Evolutionary conservation across 2,113 vertebrate genomes (phyloP).

Genomic region (Mellivora capensis): DNA sequence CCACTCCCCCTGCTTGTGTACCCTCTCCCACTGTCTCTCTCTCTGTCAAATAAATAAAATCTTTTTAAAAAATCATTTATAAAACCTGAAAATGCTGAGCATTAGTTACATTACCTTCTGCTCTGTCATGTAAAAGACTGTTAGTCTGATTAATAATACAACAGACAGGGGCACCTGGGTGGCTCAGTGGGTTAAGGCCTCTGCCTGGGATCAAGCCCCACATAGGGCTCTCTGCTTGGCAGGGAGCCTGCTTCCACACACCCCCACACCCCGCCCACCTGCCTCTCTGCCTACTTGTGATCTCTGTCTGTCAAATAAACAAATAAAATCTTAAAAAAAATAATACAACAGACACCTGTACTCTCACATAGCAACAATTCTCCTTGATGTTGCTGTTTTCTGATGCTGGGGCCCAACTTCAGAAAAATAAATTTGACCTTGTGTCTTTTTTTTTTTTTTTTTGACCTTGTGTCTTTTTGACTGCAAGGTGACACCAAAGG

Average conservation of each 20-base stretch:
- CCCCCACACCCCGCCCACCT: accelerated
- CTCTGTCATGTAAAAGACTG: not conserved
- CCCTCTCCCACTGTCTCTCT: not conserved
- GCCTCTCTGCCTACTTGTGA: too few species aligned
- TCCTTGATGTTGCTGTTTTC: not conserved
- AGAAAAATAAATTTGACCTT: not conserved
- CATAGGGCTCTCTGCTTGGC: too few species aligned
- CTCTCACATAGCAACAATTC: not conserved
- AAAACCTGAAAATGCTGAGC: not conserved
- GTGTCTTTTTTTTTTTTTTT: not conserved
- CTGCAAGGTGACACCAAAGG: not conserved
- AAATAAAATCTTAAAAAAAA: not conserved
- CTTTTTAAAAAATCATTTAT: too few species aligned
- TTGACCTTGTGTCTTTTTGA: not conserved
- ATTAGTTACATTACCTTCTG: not conserved
- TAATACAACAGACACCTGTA: not conserved
- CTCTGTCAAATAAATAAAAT: not conserved
- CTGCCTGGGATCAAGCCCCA: too few species aligned
- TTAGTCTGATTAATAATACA: not conserved
- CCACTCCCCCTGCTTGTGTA: too few species aligned
- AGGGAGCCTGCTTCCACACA: too few species aligned
- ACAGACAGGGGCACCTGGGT: too few species aligned
- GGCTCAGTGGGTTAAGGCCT: too few species aligned
- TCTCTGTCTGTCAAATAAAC: too few species aligned
- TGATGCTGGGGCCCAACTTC: not conserved